These are phyloP conservation scores for Pollenia angustigena DNA, from an alignment of 2,888 invertebrate genomes.

Conservation along the genomic window DNA sequence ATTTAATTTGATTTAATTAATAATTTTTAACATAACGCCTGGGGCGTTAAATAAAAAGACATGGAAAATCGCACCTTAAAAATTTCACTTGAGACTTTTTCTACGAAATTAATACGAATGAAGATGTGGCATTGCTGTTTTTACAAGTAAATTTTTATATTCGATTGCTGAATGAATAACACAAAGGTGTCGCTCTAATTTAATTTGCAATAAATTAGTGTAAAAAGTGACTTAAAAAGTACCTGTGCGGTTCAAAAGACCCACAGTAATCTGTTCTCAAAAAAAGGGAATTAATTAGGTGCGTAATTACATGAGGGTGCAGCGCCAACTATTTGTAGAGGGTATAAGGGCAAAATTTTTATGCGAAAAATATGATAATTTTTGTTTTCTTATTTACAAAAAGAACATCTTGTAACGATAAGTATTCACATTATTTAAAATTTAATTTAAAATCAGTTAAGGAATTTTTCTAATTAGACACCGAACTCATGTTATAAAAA, in stretches of 20 bases:
- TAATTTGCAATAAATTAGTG: conserved; percentile 35
- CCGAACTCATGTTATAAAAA: no score
- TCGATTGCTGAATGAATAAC: conserved; percentile 34
- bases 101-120: conserved; percentile 12
- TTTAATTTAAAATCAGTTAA: no score
- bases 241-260: neutral
- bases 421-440: no score
- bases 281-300: conserved; percentile 32
- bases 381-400: neutral
- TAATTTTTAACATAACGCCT: conserved; percentile 28
- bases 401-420: neutral
- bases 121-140: neutral
- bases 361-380: conserved; percentile 19
- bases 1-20: conserved; percentile 43
- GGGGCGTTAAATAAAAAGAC: conserved; percentile 31
- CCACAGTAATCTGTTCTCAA: neutral
- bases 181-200: conserved; percentile 55
- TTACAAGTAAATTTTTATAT: conserved; percentile 3
- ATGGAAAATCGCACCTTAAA: conserved; percentile 50
- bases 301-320: conserved; percentile 39
- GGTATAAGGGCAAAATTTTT: conserved; percentile 36
- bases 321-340: conserved; percentile 59
- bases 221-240: neutral
- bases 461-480: no score
- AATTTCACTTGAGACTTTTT: conserved; percentile 48